Percentiles rank a stretch among this genome's conserved stretches.
phyloP scores from a whole-genome alignment of 2,113 vertebrate genomes.

The Labeo rohita region DNA sequence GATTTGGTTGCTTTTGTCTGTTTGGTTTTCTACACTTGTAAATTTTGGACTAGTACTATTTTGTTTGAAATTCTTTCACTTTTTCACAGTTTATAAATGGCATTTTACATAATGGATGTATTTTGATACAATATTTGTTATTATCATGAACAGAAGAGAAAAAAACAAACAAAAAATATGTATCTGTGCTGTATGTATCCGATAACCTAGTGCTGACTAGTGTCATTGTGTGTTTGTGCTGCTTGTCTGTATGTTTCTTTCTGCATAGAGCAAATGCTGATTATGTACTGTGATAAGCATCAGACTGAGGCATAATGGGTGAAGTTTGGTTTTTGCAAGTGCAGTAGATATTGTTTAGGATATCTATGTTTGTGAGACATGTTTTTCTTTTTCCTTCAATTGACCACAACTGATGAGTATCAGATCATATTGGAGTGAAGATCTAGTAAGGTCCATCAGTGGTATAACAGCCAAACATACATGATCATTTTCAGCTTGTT shows the following conservation, averaged over 20 bases:
- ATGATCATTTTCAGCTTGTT: slow-evolving; percentile 5
- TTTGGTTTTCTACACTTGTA: slow-evolving; percentile 59
- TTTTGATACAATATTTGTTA: slow-evolving; percentile 56
- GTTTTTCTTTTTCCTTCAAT: background rate
- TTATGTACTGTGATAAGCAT: background rate
- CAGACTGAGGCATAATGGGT: background rate
- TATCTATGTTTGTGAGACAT: background rate
- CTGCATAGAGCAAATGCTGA: slow-evolving; percentile 11
- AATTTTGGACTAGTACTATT: slow-evolving; percentile 55
- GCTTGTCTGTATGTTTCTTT: background rate
- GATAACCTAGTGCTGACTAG: slow-evolving; percentile 37
- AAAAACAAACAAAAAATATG: background rate
- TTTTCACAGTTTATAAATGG: slow-evolving; percentile 44
- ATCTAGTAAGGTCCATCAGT: background rate
- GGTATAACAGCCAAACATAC: background rate
- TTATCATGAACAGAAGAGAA: slow-evolving; percentile 14
- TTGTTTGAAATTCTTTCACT: slow-evolving; percentile 62
- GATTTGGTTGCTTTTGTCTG: slow-evolving; percentile 40
- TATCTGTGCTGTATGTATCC: slow-evolving; percentile 40
- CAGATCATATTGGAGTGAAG: background rate
- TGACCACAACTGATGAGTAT: background rate
- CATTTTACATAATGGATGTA: slow-evolving; percentile 50
- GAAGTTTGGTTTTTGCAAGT: background rate
- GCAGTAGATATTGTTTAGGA: background rate
- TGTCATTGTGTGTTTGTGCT: slow-evolving; percentile 39